Percentiles rank a stretch among this genome's conserved stretches.
Conservation (phyloP, 1,140 invertebrate genomes). For the Nautilus pompilius region DNA sequence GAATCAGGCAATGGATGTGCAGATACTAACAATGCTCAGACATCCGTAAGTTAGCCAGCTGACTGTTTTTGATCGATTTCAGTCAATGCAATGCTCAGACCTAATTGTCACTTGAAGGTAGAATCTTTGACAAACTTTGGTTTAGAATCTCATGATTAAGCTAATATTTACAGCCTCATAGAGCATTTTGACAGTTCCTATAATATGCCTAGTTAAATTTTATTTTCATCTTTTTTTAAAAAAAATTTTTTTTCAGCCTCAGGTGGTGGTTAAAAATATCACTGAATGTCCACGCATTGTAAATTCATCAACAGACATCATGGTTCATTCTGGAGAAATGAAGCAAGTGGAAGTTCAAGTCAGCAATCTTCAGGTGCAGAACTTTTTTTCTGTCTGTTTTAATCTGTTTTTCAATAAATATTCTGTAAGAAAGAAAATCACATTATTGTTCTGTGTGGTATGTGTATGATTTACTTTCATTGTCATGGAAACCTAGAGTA, state of each 20-base stretch:
- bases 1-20: background rate
- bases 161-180: too few relatives aligned
- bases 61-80: too few relatives aligned
- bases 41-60: background rate
- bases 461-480: too few relatives aligned
- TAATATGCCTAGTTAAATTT: too few relatives aligned
- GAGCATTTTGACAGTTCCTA: too few relatives aligned
- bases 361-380: slow-evolving; percentile 25
- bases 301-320: slow-evolving; percentile 31
- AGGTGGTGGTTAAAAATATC: background rate
- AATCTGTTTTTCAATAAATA: background rate
- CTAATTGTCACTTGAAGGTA: too few relatives aligned
- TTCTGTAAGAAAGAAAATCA: background rate
- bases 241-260: background rate
- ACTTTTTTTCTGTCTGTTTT: background rate
- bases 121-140: too few relatives aligned
- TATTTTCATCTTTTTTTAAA: too few relatives aligned
- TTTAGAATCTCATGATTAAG: too few relatives aligned
- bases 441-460: background rate
- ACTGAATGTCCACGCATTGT: slow-evolving; percentile 33
- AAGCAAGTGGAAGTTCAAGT: slow-evolving; percentile 36
- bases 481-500: too few relatives aligned
- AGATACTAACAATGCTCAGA: background rate
- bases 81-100: too few relatives aligned
- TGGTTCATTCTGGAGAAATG: slow-evolving; percentile 43